Percentiles rank a stretch among this genome's conserved stretches.
These are phyloP conservation scores for Salvator merianae DNA, from an alignment of 2,113 vertebrate species.

Conservation along the genomic window DNA sequence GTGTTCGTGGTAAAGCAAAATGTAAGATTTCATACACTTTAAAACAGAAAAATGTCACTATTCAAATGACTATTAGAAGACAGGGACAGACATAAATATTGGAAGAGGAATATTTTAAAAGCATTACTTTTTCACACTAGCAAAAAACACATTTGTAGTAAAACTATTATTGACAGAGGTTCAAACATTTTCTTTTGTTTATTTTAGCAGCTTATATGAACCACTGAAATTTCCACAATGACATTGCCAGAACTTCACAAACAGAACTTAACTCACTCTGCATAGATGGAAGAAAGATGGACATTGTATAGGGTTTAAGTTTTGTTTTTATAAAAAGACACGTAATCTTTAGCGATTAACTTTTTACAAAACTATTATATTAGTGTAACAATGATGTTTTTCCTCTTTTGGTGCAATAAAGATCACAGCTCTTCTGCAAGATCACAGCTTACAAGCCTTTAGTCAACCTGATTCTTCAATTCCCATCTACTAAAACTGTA, in stretches of 20 bases:
- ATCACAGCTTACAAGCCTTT: neutral
- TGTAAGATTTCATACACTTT: neutral
- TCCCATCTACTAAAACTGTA: neutral
- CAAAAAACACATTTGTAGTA: neutral
- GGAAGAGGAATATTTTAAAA: neutral
- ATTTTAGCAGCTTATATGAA: neutral
- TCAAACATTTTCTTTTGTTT: neutral
- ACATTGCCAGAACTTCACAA: neutral
- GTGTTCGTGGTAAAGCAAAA: neutral
- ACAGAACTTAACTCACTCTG: too few relatives aligned
- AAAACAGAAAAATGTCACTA: neutral
- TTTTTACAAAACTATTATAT: neutral
- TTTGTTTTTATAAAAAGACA: conserved; percentile 9
- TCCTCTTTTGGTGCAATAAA: neutral
- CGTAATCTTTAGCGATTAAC: neutral
- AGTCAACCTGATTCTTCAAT: neutral
- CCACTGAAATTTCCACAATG: neutral
- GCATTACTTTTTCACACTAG: neutral
- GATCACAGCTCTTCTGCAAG: neutral
- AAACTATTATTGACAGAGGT: neutral
- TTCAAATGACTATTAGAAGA: neutral
- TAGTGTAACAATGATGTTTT: neutral
- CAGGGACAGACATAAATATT: neutral
- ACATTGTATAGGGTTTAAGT: neutral
- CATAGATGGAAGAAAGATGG: neutral